Conservation (phyloP, 2,888 invertebrate species). For the Leptopilina myrica region DNA sequence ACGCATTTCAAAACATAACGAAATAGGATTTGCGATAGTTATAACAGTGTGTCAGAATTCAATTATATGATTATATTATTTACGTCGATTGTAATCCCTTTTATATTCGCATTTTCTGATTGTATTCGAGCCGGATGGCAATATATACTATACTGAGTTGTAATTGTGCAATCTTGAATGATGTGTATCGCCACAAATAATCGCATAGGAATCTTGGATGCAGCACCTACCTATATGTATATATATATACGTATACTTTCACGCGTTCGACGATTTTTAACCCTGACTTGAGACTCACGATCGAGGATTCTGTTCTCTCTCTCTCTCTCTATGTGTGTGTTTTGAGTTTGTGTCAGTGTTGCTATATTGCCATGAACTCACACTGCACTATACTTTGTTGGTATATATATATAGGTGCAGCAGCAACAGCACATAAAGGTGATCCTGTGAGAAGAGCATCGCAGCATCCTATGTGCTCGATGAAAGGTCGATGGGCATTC, state of each 20-base stretch:
- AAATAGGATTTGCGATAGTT: no score
- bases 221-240: slow-evolving; percentile 42
- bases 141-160: slow-evolving; percentile 10
- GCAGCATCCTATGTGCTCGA: slow-evolving; percentile 35
- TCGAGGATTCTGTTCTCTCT: slow-evolving; percentile 16
- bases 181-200: slow-evolving; percentile 39
- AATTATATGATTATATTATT: slow-evolving; percentile 37
- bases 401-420: not conserved
- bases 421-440: slow-evolving; percentile 8
- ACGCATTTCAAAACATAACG: no score
- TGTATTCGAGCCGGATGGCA: slow-evolving; percentile 11
- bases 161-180: slow-evolving; percentile 41
- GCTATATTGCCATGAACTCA: slow-evolving; percentile 3
- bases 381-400: no score
- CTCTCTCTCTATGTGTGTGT: not conserved
- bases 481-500: slow-evolving; percentile 39
- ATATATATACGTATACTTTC: slow-evolving; percentile 23
- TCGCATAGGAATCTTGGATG: slow-evolving; percentile 52
- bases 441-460: slow-evolving; percentile 35
- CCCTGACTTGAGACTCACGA: slow-evolving; percentile 18
- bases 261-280: slow-evolving; percentile 36
- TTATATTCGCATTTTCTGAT: slow-evolving; percentile 11
- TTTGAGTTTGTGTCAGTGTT: not conserved
- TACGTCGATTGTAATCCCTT: slow-evolving; percentile 35
- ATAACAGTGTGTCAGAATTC: slow-evolving; percentile 8